A percentile compares a stretch with the other conserved stretches of the same genome.
Evolutionary conservation across 2,888 invertebrate species (phyloP).

Genomic region (Dasypolia templi): DNA sequence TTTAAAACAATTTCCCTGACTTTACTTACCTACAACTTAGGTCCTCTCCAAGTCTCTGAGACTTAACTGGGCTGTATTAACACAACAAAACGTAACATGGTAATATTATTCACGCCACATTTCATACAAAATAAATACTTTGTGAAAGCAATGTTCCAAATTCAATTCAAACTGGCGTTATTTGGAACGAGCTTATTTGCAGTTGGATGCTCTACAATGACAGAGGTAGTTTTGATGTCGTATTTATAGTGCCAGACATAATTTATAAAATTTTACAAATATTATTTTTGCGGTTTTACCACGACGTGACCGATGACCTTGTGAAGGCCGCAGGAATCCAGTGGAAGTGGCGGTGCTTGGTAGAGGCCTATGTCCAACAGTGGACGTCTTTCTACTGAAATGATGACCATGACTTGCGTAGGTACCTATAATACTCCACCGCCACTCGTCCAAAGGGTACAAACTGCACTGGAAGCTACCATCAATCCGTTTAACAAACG

Average conservation of each 20-base stretch:
- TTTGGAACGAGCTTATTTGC: constrained; percentile 33
- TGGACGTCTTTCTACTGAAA: no score
- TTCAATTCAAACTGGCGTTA: constrained; percentile 25
- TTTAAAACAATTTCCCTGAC: neutral
- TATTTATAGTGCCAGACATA: constrained; percentile 4
- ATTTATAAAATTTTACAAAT: neutral
- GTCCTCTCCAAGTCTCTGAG: neutral
- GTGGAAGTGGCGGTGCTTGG: no score
- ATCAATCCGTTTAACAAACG: neutral
- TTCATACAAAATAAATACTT: neutral
- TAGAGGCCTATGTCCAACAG: no score
- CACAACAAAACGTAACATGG: neutral
- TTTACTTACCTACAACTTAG: neutral
- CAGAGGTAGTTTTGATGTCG: neutral
- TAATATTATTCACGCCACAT: neutral
- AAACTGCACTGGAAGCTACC: no score
- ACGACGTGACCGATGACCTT: no score
- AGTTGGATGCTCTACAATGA: neutral
- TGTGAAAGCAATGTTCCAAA: constrained; percentile 10
- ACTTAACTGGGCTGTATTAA: neutral
- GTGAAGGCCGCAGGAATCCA: no score
- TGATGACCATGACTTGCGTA: no score
- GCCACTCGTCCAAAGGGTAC: neutral
- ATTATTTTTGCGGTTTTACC: neutral
- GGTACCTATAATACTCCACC: no score